Evolutionary conservation across 2,113 vertebrate species (phyloP), one percentile per base, ranked within the genome.

Genomic region (Lampris megalopsis): DNA sequence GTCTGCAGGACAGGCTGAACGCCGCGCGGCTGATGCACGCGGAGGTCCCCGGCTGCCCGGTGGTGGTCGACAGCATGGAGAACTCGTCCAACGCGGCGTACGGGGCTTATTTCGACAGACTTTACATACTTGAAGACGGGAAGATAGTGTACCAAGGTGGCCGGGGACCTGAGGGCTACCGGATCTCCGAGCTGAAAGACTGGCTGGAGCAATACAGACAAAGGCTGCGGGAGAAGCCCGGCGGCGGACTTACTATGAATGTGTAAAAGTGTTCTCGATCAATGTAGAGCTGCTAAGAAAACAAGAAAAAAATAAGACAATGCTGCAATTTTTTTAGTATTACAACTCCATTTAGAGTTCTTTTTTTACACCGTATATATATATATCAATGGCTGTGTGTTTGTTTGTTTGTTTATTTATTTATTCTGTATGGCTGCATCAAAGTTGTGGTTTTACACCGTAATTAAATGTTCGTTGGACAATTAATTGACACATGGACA

Each of bases 71-170:
- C 94, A 96, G 95, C 83, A 99, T 99, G 97, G 94, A 97, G 78
- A 98, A 99, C 92, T 90, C 96, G 66, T 96, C 96, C 90, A 98
- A 96, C 92, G 94, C 95, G 0, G 97, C 97, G 76, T 99, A 99
- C 68, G 98, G 98, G 4, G 98, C 98, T 35, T 99, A 97, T 93
- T 99, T 98, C 81, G 96, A 99, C 90, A 94, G 98, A 89, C 97
- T 99, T 83, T 99, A 99, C 42, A 88, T 99, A 68, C 91, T 99
- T 71, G 96, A 96, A 86, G 95, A 95, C 59, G 96, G 94, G 35
- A 95, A 92, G 86, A 91, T 99, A 82, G 95, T 97, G 82, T 98
- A 98, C 91, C 97, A 99, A 92, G 97, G 98, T 2, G 96, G 96
- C 77, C 94, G 97, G 24, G 97, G 97, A 87, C 97, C 97, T 0